Evolutionary conservation across 2,888 invertebrate genomes (phyloP), one percentile per base, ranked within the genome.

Genomic region (Romanomermis culicivorax): DNA sequence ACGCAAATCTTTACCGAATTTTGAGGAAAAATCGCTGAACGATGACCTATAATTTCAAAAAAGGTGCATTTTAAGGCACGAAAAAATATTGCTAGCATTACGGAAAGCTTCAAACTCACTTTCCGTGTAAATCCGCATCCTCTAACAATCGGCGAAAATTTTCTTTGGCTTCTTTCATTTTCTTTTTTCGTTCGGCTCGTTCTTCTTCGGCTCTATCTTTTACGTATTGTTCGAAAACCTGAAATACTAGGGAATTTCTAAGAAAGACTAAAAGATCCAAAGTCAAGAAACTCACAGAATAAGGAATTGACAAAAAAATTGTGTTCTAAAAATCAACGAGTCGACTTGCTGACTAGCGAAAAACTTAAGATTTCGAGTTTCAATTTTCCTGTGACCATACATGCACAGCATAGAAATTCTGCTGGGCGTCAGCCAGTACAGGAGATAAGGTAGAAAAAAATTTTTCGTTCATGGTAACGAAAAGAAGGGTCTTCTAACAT

Each of bases 171-270:
- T 86, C 87, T 64, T 84, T 81, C 71, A 91, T 78, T 65, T 87
- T 81, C 68, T 88, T 87, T 65, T 91, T 80, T 74, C 93, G 93
- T 74, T 97, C 97, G 56, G 87, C 80, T n/a, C 95, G 76, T 68
- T 99, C 97, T 71, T 93, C 89, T 71, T 97, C 97, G 0, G 93
- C 91, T 1, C 95, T 77, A 71, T 97, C 97, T 68, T 91, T 86
- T 1, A 91, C 89, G 74, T 91, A 95, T 69, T 74, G 73, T 60
- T 78, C 77, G 68, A 77, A 77, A 52, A 91, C 91, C 62, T 64
- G 42, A 14, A 57, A 27, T 27, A 56, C 11, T 51, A 52, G 11
- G 36, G 17, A 11, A 11, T 36, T 36, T 36, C 17, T 36, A 36
- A 36, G 7, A 78, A 85, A 23, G 7, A 47, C 7, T 17, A 47